Evolutionary conservation across 1,140 invertebrate species (phyloP), one percentile per base, ranked within the genome.

Genomic region (Cheumatopsyche charites): DNA sequence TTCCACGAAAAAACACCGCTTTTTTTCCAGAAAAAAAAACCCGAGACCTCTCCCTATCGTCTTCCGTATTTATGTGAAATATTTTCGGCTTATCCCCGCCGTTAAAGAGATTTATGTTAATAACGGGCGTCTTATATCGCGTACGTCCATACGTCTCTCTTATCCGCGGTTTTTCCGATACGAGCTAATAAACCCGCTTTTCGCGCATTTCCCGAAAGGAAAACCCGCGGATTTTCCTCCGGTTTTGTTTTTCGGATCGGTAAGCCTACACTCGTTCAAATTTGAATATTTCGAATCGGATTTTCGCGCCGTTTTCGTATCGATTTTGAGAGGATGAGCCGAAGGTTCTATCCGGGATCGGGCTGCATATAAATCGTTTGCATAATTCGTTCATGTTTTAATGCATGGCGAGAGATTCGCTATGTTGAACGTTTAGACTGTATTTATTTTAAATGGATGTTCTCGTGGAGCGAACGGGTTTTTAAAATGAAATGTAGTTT

Each of bases 61-160:
- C 29, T 36, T 9, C 29, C 47, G 4, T 52, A 17, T 52, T 52
- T 58, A 25, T 58, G 55, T 58, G 55, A 58, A 58, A 58, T 58
- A 58, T 58, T 58, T 58, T 58, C 23, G 21, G 55, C 55, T 58
- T 58, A 58, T 58, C 55, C 55, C 6, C 21, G 9, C 55, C 55
- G 55, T 58, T 58, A 58, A 58, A 58, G 21, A 58, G 55, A 58
- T 58, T 58, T 58, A 58, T 58, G 55, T 58, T 58, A 58, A 58
- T 58, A 58, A 58, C 55, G 55, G 29, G 17, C 55, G 55, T 58
- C 55, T 58, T 58, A 58, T 58, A 58, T 25, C 55, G 17, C 55
- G 19, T 26, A 25, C 55, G 55, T 58, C 55, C 55, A 58, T 58
- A 58, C 55, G 21, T 58, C 55, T 58, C 25, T 58, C 55, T 58